Base-by-base conservation (phyloP, 2,888 invertebrate species). In the Brachypterus glaber region DNA sequence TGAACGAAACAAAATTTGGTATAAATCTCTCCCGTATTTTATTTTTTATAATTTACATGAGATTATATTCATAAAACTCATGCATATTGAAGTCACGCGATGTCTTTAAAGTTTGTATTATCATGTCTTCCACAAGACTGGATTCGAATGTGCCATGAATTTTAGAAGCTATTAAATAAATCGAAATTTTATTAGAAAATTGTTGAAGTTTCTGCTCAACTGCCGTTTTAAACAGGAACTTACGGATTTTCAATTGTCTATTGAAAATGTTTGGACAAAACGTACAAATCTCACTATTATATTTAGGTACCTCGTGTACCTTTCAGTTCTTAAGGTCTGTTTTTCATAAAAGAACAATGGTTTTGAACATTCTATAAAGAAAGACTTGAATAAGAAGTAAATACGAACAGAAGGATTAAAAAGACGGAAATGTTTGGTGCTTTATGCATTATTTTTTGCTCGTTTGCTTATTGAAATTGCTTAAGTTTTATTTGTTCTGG, bases 41-140 rank as follows among this genome's bases (percentile, higher is more conserved):
- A 41, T 36, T 40, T 41, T 48, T 46, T 46, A 41, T 46, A 46
- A 48, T 48, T 48, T 46, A 48, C 48, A 48, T 40, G 46, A 46
- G 47, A 44, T 48, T 49, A 51, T 49, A 47, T 48, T 48, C 49
- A 53, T 51, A 53, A 51, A 51, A 44, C 41, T 45, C 48, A 49
- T 53, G 53, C 51, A 54, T 53, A 52, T 52, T 53, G 49, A 51
- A 53, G 54, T 54, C 54, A 54, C 54, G 53, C 54, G 44, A 54
- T 45, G 45, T 47, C n/a, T n/a, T n/a, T 47, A 50, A 43, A 42
- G 39, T 44, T 37, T 31, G 54, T 48, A 52, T 54, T 55, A 55
- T 55, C 55, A 46, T 49, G 49, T 49, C 50, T 55, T 55, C 55
- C 49, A 43, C 53, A 52, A 52, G 50, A 51, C 41, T 43, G 52